phyloP scores from a whole-genome alignment of 2,797 vertebrate genomes.

The Neostethus bicornis region DNA sequence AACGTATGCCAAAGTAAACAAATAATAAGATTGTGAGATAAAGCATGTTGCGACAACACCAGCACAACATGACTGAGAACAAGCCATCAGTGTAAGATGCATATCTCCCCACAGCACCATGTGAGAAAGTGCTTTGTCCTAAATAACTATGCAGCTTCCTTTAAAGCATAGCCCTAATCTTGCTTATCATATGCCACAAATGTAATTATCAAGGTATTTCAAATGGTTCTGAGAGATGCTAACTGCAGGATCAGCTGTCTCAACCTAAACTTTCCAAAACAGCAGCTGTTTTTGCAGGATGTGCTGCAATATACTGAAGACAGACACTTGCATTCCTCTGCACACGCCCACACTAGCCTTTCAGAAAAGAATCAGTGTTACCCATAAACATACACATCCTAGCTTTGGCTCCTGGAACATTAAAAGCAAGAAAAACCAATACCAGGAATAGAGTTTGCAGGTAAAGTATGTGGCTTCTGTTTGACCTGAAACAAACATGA shows the following conservation, averaged over 20 bases:
- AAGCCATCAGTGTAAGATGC: constrained; percentile 1
- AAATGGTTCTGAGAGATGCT: constrained; percentile 2
- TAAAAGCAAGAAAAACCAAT: constrained; percentile 18
- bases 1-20: neutral
- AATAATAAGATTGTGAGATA: constrained; percentile 1
- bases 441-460: constrained; percentile 8
- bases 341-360: constrained; percentile 56
- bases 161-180: neutral
- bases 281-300: constrained; percentile 50
- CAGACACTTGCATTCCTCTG: constrained; percentile 40
- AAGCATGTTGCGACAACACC: constrained; percentile 8
- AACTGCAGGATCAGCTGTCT: constrained; percentile 10
- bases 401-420: constrained; percentile 7
- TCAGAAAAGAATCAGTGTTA: constrained; percentile 25
- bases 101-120: neutral
- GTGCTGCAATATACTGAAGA: constrained; percentile 19
- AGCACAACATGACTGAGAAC: neutral
- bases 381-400: neutral
- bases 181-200: neutral
- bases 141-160: neutral
- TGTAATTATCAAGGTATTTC: neutral
- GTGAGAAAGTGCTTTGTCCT: neutral
- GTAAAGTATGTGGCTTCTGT: constrained; percentile 15
- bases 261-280: constrained; percentile 8
- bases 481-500: neutral